These are phyloP conservation scores for Phyto melanocephala DNA, from an alignment of 2,888 invertebrate species.

Conservation along the genomic window DNA sequence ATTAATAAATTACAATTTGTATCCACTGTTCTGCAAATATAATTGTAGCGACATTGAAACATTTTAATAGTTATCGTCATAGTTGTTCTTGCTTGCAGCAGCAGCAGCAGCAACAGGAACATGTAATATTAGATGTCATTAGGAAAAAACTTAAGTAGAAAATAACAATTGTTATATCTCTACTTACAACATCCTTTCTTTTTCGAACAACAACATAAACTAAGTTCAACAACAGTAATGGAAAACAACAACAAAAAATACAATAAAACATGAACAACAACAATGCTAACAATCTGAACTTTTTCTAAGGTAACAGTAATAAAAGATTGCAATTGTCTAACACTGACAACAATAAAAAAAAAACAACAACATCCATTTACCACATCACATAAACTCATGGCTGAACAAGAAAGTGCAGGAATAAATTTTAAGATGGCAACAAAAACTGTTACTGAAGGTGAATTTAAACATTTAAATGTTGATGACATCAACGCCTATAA, in stretches of 20 bases:
- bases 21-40: neutral
- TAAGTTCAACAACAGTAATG: constrained; percentile 18
- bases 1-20: no score
- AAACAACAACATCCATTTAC: neutral
- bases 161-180: constrained; percentile 48
- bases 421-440: constrained; percentile 22
- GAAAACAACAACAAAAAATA: no score
- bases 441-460: constrained; percentile 35
- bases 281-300: neutral
- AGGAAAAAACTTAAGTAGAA: constrained; percentile 9
- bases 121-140: constrained; percentile 28
- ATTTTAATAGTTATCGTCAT: neutral
- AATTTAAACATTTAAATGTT: constrained; percentile 37
- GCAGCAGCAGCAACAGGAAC: neutral
- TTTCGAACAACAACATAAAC: constrained; percentile 20
- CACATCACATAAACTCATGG: neutral
- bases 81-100: neutral
- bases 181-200: constrained; percentile 48
- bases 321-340: constrained; percentile 29
- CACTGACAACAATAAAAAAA: neutral
- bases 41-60: constrained; percentile 39
- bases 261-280: neutral
- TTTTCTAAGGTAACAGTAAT: neutral
- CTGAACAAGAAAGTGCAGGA: neutral
- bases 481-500: constrained; percentile 52